Conservation (phyloP, 2,888 invertebrate genomes). For the Microctonus hyperodae region DNA sequence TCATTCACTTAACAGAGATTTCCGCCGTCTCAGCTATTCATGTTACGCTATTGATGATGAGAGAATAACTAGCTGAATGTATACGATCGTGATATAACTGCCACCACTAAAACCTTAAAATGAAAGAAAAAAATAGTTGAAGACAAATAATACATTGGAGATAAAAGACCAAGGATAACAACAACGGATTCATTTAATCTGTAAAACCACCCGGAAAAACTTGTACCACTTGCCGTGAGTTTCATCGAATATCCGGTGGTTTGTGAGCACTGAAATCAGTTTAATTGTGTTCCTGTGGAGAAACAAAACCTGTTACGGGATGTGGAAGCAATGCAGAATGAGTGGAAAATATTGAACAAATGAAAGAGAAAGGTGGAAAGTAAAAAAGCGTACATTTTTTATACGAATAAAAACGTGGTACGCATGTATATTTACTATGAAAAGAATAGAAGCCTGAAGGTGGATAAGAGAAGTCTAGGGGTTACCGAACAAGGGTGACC, state of each 20-base stretch:
- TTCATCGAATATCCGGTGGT: conserved; percentile 8
- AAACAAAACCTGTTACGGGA: not conserved
- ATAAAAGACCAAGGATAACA: conserved; percentile 2
- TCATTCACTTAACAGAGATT: conserved; percentile 20
- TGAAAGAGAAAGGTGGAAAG: not conserved
- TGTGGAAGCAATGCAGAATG: conserved; percentile 20
- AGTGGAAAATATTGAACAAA: conserved; percentile 20
- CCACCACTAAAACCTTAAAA: conserved; percentile 9
- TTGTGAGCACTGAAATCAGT: conserved; percentile 16
- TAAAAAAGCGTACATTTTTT: conserved; percentile 20
- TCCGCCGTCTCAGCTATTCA: conserved; percentile 22
- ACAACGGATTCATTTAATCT: conserved; percentile 8
- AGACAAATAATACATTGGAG: not conserved
- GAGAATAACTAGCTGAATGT: conserved; percentile 16
- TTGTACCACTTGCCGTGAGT: conserved; percentile 19
- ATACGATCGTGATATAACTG: not conserved
- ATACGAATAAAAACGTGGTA: conserved; percentile 20
- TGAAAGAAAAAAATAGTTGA: conserved; percentile 3
- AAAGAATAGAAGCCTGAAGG: not conserved
- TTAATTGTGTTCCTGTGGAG: conserved; percentile 3
- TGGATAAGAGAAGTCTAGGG: not conserved
- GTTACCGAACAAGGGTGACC: conserved; percentile 8
- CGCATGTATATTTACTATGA: conserved; percentile 12
- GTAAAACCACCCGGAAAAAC: conserved; percentile 9
- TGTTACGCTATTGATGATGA: conserved; percentile 23